These are phyloP conservation scores for Trissolcus japonicus DNA, from an alignment of 2,888 invertebrate species.

Conservation along the genomic window DNA sequence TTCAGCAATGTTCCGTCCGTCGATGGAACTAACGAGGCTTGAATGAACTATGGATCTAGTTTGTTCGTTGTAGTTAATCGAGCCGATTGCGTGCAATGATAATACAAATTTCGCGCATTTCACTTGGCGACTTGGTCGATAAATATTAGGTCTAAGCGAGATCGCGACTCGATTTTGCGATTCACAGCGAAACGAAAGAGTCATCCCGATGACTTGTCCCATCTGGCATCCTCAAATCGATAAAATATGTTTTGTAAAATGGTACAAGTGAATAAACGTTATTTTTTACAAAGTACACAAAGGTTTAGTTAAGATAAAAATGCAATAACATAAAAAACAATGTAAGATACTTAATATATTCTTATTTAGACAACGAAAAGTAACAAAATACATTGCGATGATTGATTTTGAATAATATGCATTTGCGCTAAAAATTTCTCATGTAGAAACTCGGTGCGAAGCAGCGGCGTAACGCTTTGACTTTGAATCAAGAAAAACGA, in stretches of 20 bases:
- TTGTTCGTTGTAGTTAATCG: conserved; percentile 33
- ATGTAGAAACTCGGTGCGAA: conserved; percentile 28
- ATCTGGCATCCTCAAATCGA: neutral
- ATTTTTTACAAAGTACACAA: too few relatives aligned
- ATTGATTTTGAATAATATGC: conserved; percentile 21
- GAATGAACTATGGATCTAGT: conserved; percentile 37
- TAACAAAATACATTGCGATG: conserved; percentile 27
- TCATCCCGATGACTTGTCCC: too few relatives aligned
- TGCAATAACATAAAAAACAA: neutral
- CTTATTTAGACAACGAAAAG: conserved; percentile 26
- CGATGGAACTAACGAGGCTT: conserved; percentile 62
- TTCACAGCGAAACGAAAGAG: conserved; percentile 6
- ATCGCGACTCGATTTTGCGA: conserved; percentile 18
- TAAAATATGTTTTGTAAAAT: neutral
- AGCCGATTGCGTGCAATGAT: conserved; percentile 22
- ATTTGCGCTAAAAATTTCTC: conserved; percentile 26
- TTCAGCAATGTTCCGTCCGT: conserved; percentile 70
- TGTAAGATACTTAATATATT: conserved; percentile 12
- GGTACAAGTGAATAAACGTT: too few relatives aligned
- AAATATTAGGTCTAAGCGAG: conserved; percentile 30
- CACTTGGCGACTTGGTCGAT: conserved; percentile 16
- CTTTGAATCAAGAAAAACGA: conserved; percentile 16
- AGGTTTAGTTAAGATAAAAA: too few relatives aligned
- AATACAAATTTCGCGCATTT: conserved; percentile 18
- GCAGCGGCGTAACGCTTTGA: conserved; percentile 19